These are phyloP conservation scores for Ashinkailepas kermadecensis DNA, from an alignment of 2,888 invertebrate species.

Conservation along the genomic window DNA sequence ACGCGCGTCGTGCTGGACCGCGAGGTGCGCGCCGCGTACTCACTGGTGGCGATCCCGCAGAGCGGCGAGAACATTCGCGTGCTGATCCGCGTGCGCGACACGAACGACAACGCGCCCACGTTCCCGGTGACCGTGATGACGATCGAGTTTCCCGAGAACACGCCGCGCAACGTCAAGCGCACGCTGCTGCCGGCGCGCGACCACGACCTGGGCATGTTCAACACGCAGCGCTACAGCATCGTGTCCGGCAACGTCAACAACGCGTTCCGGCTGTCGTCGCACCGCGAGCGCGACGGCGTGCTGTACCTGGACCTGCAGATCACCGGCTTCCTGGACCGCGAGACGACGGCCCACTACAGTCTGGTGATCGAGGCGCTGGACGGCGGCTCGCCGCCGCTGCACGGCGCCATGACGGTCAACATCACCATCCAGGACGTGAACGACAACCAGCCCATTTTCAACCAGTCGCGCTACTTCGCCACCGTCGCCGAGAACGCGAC, in stretches of 20 bases:
- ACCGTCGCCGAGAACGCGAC: slow-evolving; percentile 85
- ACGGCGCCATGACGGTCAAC: slow-evolving; percentile 80
- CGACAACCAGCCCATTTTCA: slow-evolving; percentile 87
- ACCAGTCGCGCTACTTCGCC: slow-evolving; percentile 80
- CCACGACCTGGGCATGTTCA: slow-evolving; percentile 76
- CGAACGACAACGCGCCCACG: slow-evolving; percentile 90
- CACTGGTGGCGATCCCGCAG: slow-evolving; percentile 79
- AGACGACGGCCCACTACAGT: slow-evolving; percentile 77
- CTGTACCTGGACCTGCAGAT: slow-evolving; percentile 88
- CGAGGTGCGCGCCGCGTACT: slow-evolving; percentile 73
- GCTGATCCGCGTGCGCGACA: slow-evolving; percentile 79
- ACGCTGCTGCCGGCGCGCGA: slow-evolving; percentile 87
- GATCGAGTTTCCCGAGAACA: slow-evolving; percentile 89
- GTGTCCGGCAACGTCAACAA: slow-evolving; percentile 88
- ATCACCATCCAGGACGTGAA: slow-evolving; percentile 89
- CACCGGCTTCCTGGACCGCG: slow-evolving; percentile 85
- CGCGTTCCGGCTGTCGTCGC: slow-evolving; percentile 79
- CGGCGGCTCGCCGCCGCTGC: slow-evolving; percentile 79
- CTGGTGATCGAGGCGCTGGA: slow-evolving; percentile 84
- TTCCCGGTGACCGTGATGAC: slow-evolving; percentile 74
- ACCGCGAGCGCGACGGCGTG: slow-evolving; percentile 80
- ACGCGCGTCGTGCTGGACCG: slow-evolving; percentile 82
- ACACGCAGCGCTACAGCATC: slow-evolving; percentile 87
- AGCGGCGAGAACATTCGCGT: slow-evolving; percentile 83
- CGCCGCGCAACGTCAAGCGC: slow-evolving; percentile 86